Percentiles rank a stretch among this genome's conserved stretches.
Conservation (phyloP, 2,888 invertebrate genomes). For the Venustoraphidia nigricollis region DNA sequence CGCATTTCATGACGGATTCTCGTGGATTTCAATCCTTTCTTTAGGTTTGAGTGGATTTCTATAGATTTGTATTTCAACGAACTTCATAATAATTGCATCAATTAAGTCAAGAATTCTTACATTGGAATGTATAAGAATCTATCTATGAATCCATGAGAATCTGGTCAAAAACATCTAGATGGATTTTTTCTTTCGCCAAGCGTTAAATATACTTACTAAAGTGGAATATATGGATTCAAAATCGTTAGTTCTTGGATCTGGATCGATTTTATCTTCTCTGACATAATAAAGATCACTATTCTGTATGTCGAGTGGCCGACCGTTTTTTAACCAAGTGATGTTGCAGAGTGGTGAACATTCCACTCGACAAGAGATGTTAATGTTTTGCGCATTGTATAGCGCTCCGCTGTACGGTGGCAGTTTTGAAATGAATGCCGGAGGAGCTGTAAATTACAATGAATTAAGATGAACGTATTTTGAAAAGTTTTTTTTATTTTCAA, state of each 20-base stretch:
- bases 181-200: not conserved
- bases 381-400: conserved; percentile 51
- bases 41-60: no score
- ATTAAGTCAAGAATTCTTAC: no score
- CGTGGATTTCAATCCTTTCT: no score
- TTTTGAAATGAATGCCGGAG: conserved; percentile 75
- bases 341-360: conserved; percentile 80
- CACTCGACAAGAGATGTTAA: conserved; percentile 66
- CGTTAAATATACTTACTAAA: conserved; percentile 36
- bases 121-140: no score
- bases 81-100: no score
- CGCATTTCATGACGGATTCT: no score
- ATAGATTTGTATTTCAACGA: no score
- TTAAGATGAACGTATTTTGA: not conserved
- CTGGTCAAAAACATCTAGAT: no score
- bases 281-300: conserved; percentile 50
- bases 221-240: conserved; percentile 82
- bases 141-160: no score
- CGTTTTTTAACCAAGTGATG: conserved; percentile 74
- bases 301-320: conserved; percentile 42
- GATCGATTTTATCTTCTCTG: conserved; percentile 46
- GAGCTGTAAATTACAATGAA: conserved; percentile 39
- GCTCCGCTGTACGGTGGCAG: conserved; percentile 70
- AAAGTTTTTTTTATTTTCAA: not conserved
- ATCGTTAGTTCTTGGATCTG: conserved; percentile 67